Percentiles rank a stretch among this genome's conserved stretches.
phyloP scores from a whole-genome alignment of 2,113 vertebrate species.

The Herpetotheres cachinnans region DNA sequence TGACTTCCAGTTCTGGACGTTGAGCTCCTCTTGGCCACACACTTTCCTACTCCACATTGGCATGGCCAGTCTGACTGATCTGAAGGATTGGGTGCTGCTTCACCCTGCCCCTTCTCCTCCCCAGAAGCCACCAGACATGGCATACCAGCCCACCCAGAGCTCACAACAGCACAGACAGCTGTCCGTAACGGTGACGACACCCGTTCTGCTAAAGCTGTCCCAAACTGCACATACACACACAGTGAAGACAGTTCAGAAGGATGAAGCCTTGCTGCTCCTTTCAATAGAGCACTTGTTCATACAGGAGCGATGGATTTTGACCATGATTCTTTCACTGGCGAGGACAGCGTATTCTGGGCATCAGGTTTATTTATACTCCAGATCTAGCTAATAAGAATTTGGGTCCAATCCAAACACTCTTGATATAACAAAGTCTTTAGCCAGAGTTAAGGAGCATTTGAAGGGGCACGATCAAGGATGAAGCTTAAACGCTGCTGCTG shows the following conservation, averaged over 20 bases:
- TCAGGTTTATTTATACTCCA: conserved; percentile 18
- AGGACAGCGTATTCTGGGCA: not conserved
- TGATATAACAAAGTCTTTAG: not conserved
- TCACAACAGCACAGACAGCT: not conserved
- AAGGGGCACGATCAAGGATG: not conserved
- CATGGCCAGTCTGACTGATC: accelerated
- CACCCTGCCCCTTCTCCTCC: not conserved
- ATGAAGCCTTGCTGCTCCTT: not conserved
- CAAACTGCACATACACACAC: not conserved
- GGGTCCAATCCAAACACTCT: not conserved
- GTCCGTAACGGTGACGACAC: accelerated
- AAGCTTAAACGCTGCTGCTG: not conserved
- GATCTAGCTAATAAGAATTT: conserved; percentile 17
- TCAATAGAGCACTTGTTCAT: not conserved
- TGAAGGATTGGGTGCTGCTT: not conserved
- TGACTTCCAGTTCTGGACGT: not conserved
- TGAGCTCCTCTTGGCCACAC: not conserved
- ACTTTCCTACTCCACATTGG: accelerated
- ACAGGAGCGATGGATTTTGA: not conserved
- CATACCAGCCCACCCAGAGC: not conserved
- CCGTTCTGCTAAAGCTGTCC: not conserved
- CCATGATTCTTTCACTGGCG: not conserved
- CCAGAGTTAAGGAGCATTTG: not conserved
- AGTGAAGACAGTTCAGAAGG: not conserved
- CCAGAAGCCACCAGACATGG: not conserved